These are phyloP conservation scores for Oscheius myriophilus DNA, from an alignment of 2,888 invertebrate species.

Conservation along the genomic window DNA sequence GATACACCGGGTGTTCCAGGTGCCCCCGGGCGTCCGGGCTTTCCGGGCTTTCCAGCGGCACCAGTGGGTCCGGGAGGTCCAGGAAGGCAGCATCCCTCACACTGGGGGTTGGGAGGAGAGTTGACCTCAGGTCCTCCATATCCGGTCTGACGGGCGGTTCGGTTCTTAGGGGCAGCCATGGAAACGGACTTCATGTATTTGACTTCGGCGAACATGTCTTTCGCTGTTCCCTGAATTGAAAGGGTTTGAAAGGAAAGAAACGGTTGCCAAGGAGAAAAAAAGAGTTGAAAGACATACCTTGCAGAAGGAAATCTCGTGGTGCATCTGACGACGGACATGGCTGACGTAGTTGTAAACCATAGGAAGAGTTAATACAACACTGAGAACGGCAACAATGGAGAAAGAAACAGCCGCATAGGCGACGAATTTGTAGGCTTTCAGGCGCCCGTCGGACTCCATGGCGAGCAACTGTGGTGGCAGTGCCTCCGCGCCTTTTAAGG, in stretches of 20 bases:
- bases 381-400: constrained; percentile 59
- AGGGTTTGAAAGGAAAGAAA: too few species aligned
- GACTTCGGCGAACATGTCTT: constrained; percentile 66
- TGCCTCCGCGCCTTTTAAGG: constrained; percentile 21
- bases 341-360: constrained; percentile 60
- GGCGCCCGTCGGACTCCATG: constrained; percentile 54
- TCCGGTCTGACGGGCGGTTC: constrained; percentile 59
- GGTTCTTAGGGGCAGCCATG: constrained; percentile 54
- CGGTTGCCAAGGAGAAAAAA: background rate
- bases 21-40: constrained; percentile 60
- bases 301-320: constrained; percentile 53
- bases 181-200: constrained; percentile 60
- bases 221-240: constrained; percentile 66
- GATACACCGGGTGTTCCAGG: constrained; percentile 59
- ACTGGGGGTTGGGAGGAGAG: constrained; percentile 51
- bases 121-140: constrained; percentile 52
- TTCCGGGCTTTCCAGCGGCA: constrained; percentile 57
- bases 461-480: constrained; percentile 18
- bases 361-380: constrained; percentile 59
- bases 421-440: constrained; percentile 63
- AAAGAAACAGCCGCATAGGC: constrained; percentile 62
- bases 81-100: constrained; percentile 59
- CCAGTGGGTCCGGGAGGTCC: constrained; percentile 58
- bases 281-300: constrained; percentile 34
- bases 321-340: constrained; percentile 52